phyloP scores from a whole-genome alignment of 2,888 invertebrate species.

The Apoda limacodes region DNA sequence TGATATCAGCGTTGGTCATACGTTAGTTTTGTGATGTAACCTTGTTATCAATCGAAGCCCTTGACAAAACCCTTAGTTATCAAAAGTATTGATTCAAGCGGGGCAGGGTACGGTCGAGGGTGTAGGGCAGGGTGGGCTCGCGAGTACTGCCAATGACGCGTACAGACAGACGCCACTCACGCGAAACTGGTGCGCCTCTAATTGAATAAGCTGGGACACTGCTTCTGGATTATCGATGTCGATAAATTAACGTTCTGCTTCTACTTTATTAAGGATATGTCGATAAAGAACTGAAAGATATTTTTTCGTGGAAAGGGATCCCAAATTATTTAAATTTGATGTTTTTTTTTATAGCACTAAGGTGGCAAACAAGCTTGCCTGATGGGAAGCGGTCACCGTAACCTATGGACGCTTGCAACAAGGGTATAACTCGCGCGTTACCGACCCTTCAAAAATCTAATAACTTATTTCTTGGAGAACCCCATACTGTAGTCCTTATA shows the following conservation, averaged over 20 bases:
- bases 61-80: conserved; percentile 22
- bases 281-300: no score
- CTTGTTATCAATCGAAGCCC: neutral
- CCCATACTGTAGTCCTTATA: no score
- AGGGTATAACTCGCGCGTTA: no score
- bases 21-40: conserved; percentile 1
- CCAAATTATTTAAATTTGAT: no score
- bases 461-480: no score
- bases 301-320: no score
- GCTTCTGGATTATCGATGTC: conserved; percentile 29
- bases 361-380: no score
- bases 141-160: conserved; percentile 38
- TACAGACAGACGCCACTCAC: conserved; percentile 60
- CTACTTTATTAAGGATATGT: neutral
- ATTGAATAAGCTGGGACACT: conserved; percentile 47
- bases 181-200: conserved; percentile 55
- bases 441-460: no score
- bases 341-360: no score
- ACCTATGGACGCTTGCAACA: no score
- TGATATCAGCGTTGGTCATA: neutral
- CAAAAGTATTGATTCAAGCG: conserved; percentile 47
- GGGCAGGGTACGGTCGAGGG: conserved; percentile 17
- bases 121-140: conserved; percentile 23
- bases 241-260: no score
- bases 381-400: no score